Conservation (phyloP, 2,888 invertebrate genomes). For the Phymatocera aterrima region DNA sequence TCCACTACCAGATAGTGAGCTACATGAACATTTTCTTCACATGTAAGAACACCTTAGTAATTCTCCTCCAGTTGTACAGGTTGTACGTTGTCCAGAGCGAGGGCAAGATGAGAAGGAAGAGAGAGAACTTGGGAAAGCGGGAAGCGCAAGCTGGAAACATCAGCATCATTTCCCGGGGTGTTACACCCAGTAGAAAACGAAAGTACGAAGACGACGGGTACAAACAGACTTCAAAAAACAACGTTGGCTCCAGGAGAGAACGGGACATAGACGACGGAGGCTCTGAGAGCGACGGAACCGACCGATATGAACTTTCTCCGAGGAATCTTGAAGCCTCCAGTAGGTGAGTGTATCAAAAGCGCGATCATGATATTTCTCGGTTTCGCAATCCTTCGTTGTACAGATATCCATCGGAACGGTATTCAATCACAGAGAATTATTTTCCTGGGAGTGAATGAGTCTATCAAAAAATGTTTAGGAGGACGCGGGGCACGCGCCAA, state of each 20-base stretch:
- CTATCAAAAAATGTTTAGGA: no score
- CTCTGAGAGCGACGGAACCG: conserved; percentile 61
- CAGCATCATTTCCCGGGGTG: conserved; percentile 67
- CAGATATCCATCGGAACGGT: not conserved
- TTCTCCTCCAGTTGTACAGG: conserved; percentile 89
- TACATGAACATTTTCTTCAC: conserved; percentile 98
- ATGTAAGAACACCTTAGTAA: conserved; percentile 93
- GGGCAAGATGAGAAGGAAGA: conserved; percentile 74
- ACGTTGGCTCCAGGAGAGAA: conserved; percentile 54
- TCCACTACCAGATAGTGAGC: conserved; percentile 91
- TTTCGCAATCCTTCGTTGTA: not conserved
- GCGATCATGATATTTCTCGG: conserved; percentile 50
- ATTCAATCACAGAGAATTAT: no score
- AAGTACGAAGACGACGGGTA: conserved; percentile 55
- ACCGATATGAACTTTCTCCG: conserved; percentile 63
- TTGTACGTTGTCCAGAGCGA: conserved; percentile 88
- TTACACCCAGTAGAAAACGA: conserved; percentile 46
- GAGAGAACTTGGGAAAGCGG: conserved; percentile 68
- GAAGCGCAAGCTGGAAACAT: conserved; percentile 56
- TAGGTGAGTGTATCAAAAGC: conserved; percentile 9
- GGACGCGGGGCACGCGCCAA: conserved; percentile 71
- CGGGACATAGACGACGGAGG: conserved; percentile 60
- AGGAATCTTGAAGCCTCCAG: conserved; percentile 45
- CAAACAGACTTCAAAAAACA: conserved; percentile 53
- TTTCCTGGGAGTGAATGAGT: no score